Evolutionary conservation across 1,140 invertebrate species (phyloP).

Genomic region (Dendroctonus ponderosae): DNA sequence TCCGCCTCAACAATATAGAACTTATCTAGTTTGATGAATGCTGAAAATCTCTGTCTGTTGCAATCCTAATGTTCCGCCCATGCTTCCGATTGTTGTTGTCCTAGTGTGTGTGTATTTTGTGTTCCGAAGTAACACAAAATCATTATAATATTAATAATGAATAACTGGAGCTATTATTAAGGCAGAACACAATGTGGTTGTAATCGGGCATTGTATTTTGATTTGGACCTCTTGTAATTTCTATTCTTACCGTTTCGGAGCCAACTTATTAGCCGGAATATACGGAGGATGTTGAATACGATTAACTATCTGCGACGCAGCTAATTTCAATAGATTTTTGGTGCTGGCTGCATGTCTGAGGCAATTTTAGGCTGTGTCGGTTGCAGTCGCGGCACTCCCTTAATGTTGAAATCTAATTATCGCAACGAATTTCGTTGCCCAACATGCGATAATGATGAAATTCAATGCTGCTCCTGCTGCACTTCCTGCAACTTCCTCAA

Average conservation of each 20-base stretch:
- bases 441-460: too few species aligned
- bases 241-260: constrained; percentile 15
- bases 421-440: too few species aligned
- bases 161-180: constrained; percentile 20
- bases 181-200: constrained; percentile 26
- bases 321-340: constrained; percentile 3
- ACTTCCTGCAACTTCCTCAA: neutral
- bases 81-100: constrained; percentile 18
- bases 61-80: constrained; percentile 14
- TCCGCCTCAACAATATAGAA: too few species aligned
- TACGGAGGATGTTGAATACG: constrained; percentile 23
- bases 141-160: constrained; percentile 27
- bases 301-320: constrained; percentile 1
- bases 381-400: neutral
- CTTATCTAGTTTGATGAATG: too few species aligned
- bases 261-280: constrained; percentile 17
- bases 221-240: constrained; percentile 24
- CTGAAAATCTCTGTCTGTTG: too few species aligned
- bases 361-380: constrained; percentile 1
- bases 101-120: constrained; percentile 3
- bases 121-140: constrained; percentile 22
- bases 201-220: constrained; percentile 30
- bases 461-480: too few species aligned
- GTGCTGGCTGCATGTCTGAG: neutral
- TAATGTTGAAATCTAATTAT: neutral